These are phyloP conservation scores for Equus quagga DNA, from an alignment of 2,113 vertebrate genomes.

Conservation along the genomic window DNA sequence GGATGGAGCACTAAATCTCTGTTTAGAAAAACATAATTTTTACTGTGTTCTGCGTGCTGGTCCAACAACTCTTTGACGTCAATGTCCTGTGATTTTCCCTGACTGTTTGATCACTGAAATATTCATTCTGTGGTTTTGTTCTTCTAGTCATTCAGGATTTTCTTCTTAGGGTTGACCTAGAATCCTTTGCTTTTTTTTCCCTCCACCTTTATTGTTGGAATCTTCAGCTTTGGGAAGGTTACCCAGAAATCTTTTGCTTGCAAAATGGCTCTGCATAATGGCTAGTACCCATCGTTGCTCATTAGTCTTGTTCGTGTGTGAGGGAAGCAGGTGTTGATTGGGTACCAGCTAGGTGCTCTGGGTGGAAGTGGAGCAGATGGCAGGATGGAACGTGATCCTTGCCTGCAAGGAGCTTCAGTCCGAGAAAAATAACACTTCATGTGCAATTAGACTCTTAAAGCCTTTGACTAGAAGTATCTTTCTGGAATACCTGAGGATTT, in stretches of 20 bases:
- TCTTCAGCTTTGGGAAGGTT: background rate
- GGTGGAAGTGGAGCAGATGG: background rate
- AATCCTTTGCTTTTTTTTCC: background rate
- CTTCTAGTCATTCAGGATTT: background rate
- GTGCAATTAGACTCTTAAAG: background rate
- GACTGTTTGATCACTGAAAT: background rate
- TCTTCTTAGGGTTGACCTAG: background rate
- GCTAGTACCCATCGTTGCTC: background rate
- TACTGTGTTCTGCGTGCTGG: background rate
- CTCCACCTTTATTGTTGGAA: background rate
- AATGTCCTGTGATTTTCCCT: background rate
- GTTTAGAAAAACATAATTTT: slow-evolving; percentile 39
- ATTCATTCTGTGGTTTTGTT: background rate
- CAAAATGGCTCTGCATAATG: background rate
- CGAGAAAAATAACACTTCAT: background rate
- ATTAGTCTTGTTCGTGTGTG: background rate
- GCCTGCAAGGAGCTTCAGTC: background rate
- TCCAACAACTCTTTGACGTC: background rate
- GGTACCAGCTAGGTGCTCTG: background rate
- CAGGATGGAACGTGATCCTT: background rate
- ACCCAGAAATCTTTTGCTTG: background rate
- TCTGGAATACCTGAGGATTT: background rate
- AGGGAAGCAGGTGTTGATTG: background rate
- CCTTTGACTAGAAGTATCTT: background rate
- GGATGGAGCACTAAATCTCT: slow-evolving; percentile 10